Evolutionary conservation across 1,140 invertebrate species (phyloP).

Genomic region (Lepidotrigona ventralis): DNA sequence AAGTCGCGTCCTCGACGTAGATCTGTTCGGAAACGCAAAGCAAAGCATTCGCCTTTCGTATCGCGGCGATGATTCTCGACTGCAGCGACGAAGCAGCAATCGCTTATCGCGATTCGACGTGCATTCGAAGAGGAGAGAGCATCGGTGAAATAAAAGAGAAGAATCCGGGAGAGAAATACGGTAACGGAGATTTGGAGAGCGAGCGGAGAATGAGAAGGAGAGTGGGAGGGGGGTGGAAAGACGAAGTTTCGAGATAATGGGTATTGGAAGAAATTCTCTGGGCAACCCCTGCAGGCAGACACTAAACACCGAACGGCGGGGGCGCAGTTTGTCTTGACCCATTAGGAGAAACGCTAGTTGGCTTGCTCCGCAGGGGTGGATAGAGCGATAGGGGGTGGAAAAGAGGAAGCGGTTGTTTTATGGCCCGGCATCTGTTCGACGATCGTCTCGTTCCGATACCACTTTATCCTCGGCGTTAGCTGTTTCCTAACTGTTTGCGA

Average conservation of each 20-base stretch:
- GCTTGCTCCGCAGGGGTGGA: slow-evolving; percentile 68
- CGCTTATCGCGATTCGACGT: slow-evolving; percentile 41
- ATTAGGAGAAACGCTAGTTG: slow-evolving; percentile 80
- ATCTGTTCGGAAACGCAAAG: too few relatives aligned
- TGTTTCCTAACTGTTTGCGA: slow-evolving; percentile 80
- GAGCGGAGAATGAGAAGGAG: neutral
- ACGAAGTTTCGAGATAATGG: slow-evolving; percentile 67
- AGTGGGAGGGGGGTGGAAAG: slow-evolving; percentile 34
- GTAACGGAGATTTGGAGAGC: slow-evolving; percentile 20
- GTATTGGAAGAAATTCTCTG: slow-evolving; percentile 73
- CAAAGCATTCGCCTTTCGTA: too few relatives aligned
- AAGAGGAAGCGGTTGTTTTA: slow-evolving; percentile 79
- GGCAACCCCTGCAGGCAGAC: slow-evolving; percentile 66
- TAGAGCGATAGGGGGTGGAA: slow-evolving; percentile 72
- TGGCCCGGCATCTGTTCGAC: slow-evolving; percentile 80
- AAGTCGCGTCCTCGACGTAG: too few relatives aligned
- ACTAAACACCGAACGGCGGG: slow-evolving; percentile 75
- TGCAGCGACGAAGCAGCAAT: too few relatives aligned
- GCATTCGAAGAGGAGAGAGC: neutral
- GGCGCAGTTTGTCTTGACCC: slow-evolving; percentile 80
- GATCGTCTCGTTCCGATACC: slow-evolving; percentile 81
- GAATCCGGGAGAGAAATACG: slow-evolving; percentile 25
- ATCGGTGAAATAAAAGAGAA: slow-evolving; percentile 42
- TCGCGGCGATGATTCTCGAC: neutral
- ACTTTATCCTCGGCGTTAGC: slow-evolving; percentile 80